phyloP scores from a whole-genome alignment of 2,113 vertebrate species.

The Aix galericulata region DNA sequence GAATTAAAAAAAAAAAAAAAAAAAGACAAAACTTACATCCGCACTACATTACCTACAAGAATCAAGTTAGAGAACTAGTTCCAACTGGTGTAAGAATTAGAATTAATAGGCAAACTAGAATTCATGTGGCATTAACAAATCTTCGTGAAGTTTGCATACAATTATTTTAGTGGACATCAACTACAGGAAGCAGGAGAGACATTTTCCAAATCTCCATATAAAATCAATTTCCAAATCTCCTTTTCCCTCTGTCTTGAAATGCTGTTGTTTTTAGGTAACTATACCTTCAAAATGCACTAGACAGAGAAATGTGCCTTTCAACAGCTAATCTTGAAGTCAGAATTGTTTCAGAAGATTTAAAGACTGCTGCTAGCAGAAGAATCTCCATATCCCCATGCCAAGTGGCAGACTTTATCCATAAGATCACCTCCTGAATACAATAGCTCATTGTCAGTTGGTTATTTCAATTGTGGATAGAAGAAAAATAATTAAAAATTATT shows the following conservation, averaged over 20 bases:
- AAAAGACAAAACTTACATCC: not conserved
- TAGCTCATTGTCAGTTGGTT: not conserved
- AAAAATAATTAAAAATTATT: not conserved
- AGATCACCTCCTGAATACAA: not conserved
- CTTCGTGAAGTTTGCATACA: not conserved
- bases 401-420: not conserved
- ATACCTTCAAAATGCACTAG: not conserved
- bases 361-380: not conserved
- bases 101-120: not conserved
- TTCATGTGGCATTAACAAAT: not conserved
- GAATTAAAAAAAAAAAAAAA: not conserved
- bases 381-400: not conserved
- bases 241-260: not conserved
- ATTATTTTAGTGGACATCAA: not conserved
- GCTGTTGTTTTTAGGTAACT: not conserved
- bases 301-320: not conserved
- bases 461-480: not conserved
- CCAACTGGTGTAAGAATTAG: not conserved
- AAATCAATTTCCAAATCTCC: not conserved
- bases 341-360: not conserved
- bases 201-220: not conserved
- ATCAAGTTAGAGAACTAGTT: not conserved
- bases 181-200: not conserved
- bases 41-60: not conserved
- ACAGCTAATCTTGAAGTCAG: not conserved